Conservation (phyloP, 1,140 invertebrate genomes). For the Rhyzopertha dominica region DNA sequence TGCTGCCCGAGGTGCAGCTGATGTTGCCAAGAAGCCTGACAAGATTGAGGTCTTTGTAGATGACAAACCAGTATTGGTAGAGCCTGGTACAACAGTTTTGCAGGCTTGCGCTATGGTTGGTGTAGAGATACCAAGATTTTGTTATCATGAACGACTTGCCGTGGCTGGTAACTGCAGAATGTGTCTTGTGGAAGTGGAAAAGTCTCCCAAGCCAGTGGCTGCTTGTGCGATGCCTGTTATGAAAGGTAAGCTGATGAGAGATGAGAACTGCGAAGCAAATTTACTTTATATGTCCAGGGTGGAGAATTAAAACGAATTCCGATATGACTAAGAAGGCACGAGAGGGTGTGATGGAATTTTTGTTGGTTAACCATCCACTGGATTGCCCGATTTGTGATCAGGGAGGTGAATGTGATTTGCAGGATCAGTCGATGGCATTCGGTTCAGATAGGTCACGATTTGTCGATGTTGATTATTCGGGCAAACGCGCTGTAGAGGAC, state of each 20-base stretch:
- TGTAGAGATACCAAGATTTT: conserved; percentile 97
- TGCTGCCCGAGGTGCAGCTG: conserved; percentile 22
- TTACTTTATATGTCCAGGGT: conserved; percentile 36
- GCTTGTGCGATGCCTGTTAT: conserved; percentile 99
- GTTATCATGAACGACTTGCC: conserved; percentile 97
- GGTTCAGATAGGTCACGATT: conserved; percentile 94
- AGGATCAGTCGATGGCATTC: conserved; percentile 99
- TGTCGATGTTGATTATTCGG: conserved; percentile 86
- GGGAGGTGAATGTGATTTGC: conserved; percentile 98
- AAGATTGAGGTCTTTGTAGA: conserved; percentile 97
- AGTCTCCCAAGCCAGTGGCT: conserved; percentile 89
- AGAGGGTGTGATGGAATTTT: conserved; percentile 98
- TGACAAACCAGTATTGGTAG: conserved; percentile 90
- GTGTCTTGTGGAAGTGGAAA: conserved; percentile 99
- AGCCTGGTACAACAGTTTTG: conserved; percentile 94
- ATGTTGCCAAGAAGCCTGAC: conserved; percentile 57
- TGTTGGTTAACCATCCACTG: conserved; percentile 96
- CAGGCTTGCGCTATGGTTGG: conserved; percentile 96
- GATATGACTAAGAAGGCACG: conserved; percentile 91
- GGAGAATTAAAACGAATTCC: conserved; percentile 96
- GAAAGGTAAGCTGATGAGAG: too few relatives aligned
- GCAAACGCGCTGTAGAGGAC: conserved; percentile 97
- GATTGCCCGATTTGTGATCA: conserved; percentile 99
- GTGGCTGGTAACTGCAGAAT: conserved; percentile 98
- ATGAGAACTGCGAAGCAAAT: too few relatives aligned